phyloP scores from a whole-genome alignment of 2,113 vertebrate species.

The Scatophagus argus region DNA sequence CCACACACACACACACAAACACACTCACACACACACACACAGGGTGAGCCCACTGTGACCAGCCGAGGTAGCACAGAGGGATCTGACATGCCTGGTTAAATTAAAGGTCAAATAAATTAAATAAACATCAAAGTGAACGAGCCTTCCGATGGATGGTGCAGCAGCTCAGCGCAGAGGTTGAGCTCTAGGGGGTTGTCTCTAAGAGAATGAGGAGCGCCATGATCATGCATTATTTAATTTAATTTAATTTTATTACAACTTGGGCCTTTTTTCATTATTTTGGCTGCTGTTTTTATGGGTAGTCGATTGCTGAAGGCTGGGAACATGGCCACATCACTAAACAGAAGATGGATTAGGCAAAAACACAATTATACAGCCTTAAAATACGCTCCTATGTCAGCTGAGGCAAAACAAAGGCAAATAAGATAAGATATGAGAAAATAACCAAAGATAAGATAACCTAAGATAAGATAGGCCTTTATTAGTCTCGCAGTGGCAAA shows the following conservation, averaged over 20 bases:
- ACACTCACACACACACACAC: not conserved
- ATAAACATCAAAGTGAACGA: conserved; percentile 59
- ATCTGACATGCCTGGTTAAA: conserved; percentile 49
- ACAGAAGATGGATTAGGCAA: not conserved
- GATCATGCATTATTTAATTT: conserved; percentile 43
- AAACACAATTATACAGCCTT: not conserved
- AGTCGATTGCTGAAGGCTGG: conserved; percentile 25
- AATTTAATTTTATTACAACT: conserved; percentile 20
- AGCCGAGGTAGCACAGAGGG: conserved; percentile 27
- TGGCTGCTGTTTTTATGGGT: conserved; percentile 15
- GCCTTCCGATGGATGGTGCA: conserved; percentile 29
- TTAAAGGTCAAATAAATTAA: conserved; percentile 74
- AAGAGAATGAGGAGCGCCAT: conserved; percentile 26
- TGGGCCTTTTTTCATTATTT: conserved; percentile 3
- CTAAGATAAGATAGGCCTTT: too few relatives aligned
- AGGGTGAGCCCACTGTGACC: not conserved
- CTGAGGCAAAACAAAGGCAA: not conserved
- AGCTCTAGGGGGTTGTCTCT: conserved; percentile 20
- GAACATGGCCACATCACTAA: not conserved
- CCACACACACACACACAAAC: not conserved
- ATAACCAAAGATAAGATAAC: too few relatives aligned
- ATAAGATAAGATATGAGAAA: too few relatives aligned
- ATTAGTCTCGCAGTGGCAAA: too few relatives aligned
- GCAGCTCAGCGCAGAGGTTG: conserved; percentile 25
- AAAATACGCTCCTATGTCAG: not conserved